Conservation (phyloP, 1,140 invertebrate species). For the Ganaspis sp. region DNA sequence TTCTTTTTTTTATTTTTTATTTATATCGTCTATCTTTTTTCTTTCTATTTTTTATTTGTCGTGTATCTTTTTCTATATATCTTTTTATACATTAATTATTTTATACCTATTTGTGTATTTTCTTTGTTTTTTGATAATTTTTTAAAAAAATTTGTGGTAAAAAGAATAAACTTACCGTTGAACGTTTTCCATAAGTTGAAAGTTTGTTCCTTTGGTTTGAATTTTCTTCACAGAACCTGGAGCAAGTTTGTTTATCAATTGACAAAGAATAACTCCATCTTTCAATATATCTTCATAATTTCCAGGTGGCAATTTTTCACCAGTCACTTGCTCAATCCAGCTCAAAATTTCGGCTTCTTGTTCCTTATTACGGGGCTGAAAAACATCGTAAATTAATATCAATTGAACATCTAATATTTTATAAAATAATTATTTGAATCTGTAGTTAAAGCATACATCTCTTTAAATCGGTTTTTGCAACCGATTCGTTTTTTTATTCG, state of each 20-base stretch:
- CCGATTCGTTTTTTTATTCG: too few species aligned
- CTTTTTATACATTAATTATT: too few species aligned
- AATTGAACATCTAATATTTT: not conserved
- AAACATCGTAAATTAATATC: constrained; percentile 41
- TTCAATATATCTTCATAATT: constrained; percentile 94
- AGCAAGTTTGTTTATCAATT: constrained; percentile 95
- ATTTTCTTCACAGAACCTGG: constrained; percentile 98
- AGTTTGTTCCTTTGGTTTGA: constrained; percentile 95
- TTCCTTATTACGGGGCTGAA: constrained; percentile 90
- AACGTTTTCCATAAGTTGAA: constrained; percentile 99
- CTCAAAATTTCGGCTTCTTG: constrained; percentile 92
- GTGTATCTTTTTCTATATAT: too few species aligned
- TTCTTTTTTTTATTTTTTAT: too few species aligned
- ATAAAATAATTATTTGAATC: too few species aligned
- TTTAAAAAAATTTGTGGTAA: not conserved
- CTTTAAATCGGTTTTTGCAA: too few species aligned
- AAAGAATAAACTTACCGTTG: constrained; percentile 79
- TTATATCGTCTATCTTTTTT: too few species aligned
- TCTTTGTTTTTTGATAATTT: too few species aligned
- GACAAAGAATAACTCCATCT: constrained; percentile 95
- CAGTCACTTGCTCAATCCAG: constrained; percentile 93
- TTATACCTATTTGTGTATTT: too few species aligned
- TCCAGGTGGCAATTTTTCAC: constrained; percentile 89
- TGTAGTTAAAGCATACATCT: too few species aligned
- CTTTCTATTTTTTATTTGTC: too few species aligned